A percentile compares a stretch with the other conserved stretches of the same genome.
Evolutionary conservation across 2,888 invertebrate species (phyloP).

Genomic region (Erebia epiphron): DNA sequence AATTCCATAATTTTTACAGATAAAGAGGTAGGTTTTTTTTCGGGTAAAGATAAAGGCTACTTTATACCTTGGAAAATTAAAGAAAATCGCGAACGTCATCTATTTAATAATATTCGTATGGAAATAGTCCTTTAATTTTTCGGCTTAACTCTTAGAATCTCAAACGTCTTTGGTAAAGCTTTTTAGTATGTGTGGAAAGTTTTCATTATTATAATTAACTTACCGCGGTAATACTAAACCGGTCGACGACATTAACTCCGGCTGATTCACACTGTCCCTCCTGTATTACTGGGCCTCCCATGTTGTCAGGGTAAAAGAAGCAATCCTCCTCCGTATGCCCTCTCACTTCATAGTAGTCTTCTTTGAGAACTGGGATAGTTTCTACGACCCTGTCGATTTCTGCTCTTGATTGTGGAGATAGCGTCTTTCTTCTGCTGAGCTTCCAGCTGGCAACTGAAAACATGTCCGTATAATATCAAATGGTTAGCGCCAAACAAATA

Average conservation of each 20-base stretch:
- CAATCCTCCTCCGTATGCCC: constrained; percentile 59
- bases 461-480: no score
- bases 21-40: no score
- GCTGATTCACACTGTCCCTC: constrained; percentile 58
- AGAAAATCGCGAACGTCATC: no score
- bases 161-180: no score
- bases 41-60: no score
- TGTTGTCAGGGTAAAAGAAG: constrained; percentile 69
- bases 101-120: no score
- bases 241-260: constrained; percentile 48
- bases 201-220: constrained; percentile 38
- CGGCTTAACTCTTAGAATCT: no score
- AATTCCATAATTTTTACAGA: no score
- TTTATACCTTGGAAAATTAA: no score
- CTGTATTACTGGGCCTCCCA: constrained; percentile 63
- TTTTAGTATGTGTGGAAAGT: no score
- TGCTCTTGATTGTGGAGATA: constrained; percentile 44
- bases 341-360: constrained; percentile 56
- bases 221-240: constrained; percentile 55
- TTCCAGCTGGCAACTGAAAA: constrained; percentile 66
- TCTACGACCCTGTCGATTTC: constrained; percentile 51
- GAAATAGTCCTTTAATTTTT: no score
- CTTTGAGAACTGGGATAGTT: constrained; percentile 54
- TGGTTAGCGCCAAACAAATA: no score
- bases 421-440: constrained; percentile 52